Conservation (phyloP, 2,113 vertebrate genomes). For the Carettochelys insculpta region DNA sequence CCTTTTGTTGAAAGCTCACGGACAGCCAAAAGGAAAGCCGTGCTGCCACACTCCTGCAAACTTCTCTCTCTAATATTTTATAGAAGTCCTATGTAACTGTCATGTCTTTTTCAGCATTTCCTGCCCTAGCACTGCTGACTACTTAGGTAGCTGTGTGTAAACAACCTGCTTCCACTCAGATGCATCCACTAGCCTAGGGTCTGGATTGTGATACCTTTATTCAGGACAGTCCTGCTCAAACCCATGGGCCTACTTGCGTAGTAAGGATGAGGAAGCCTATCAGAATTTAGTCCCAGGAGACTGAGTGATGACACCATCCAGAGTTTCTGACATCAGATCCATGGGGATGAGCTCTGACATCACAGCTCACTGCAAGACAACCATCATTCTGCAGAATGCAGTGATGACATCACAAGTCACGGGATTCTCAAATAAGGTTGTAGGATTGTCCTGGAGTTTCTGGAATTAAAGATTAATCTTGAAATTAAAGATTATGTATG, state of each 20-base stretch:
- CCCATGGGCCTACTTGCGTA: rapidly evolving
- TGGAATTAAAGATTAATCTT: no score
- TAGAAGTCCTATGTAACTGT: conserved; percentile 67
- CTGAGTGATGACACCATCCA: not conserved
- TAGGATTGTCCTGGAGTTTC: no score
- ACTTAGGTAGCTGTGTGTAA: conserved; percentile 55
- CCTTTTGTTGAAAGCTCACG: not conserved
- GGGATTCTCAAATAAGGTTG: not conserved
- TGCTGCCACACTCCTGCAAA: conserved; percentile 34
- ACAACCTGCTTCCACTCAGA: conserved; percentile 39
- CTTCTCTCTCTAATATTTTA: conserved; percentile 65
- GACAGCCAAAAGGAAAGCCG: conserved; percentile 27
- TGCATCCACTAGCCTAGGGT: not conserved
- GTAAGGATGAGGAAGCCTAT: not conserved
- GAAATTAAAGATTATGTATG: no score
- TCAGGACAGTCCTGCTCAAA: not conserved
- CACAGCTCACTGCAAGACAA: not conserved
- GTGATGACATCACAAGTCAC: rapidly evolving
- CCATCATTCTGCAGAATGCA: not conserved
- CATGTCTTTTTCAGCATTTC: conserved; percentile 60
- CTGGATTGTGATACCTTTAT: not conserved
- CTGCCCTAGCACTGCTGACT: conserved; percentile 43
- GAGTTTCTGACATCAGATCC: not conserved
- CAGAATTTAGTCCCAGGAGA: not conserved
- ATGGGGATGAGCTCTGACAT: rapidly evolving